These are phyloP conservation scores for Microtus montanus DNA, from an alignment of 2,113 vertebrate species.

Conservation along the genomic window DNA sequence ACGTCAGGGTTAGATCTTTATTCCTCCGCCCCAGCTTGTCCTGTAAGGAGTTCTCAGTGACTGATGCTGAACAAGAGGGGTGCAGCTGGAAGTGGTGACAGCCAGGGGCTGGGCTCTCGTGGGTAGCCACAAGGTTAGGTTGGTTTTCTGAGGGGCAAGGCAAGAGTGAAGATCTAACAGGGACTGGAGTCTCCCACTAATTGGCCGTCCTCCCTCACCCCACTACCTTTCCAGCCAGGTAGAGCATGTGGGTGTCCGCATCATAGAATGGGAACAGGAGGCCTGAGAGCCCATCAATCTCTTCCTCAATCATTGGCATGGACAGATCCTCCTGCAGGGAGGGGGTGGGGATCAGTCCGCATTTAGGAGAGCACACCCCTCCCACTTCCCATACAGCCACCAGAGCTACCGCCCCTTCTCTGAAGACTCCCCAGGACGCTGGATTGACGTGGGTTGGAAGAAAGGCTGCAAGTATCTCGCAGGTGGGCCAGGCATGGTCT, in stretches of 20 bases:
- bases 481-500: no score
- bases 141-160: background rate
- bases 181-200: background rate
- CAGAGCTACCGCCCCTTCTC: no score
- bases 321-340: constrained; percentile 91
- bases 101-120: background rate
- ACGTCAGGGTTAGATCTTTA: background rate
- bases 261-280: constrained; percentile 97
- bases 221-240: constrained; percentile 96
- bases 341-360: accelerated
- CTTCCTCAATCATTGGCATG: constrained; percentile 95
- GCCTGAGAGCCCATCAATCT: constrained; percentile 96
- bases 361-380: accelerated
- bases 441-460: background rate
- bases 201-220: background rate
- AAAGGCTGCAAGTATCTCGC: background rate
- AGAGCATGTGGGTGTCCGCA: constrained; percentile 97
- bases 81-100: background rate
- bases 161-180: no score
- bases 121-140: accelerated
- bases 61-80: background rate
- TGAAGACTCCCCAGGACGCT: background rate
- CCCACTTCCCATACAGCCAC: background rate
- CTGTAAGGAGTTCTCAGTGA: background rate
- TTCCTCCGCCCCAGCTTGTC: background rate